phyloP scores from a whole-genome alignment of 2,113 vertebrate species.

The Scomber scombrus region DNA sequence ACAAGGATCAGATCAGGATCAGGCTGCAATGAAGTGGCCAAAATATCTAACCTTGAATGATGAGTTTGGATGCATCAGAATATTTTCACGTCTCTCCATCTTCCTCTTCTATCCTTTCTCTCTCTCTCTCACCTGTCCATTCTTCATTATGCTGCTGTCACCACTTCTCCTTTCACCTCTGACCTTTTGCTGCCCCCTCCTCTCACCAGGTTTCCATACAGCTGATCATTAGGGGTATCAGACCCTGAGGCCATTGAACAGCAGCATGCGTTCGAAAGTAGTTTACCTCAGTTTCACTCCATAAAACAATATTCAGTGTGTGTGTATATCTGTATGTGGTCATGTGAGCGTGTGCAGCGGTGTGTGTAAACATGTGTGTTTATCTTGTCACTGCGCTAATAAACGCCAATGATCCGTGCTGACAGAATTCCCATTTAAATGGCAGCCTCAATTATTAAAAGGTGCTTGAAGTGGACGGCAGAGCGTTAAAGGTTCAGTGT shows the following conservation, averaged over 20 bases:
- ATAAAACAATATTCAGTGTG: not conserved
- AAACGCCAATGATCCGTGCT: constrained; percentile 25
- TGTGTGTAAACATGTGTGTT: not conserved
- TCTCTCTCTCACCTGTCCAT: too few relatives aligned
- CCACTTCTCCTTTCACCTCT: not conserved
- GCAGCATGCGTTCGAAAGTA: not conserved
- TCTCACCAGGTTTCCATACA: not conserved
- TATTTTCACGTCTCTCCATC: too few relatives aligned
- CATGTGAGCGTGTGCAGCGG: not conserved
- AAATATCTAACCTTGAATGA: too few relatives aligned
- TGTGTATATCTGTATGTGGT: not conserved
- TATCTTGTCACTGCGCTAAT: not conserved
- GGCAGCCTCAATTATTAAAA: constrained; percentile 27
- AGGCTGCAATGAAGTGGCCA: too few relatives aligned
- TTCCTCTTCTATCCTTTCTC: too few relatives aligned
- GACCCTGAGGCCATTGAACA: not conserved
- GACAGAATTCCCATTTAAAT: constrained; percentile 22
- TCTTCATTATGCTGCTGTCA: not conserved
- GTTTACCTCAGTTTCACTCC: constrained; percentile 3
- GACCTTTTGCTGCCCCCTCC: not conserved
- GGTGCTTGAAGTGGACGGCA: not conserved
- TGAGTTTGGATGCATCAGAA: too few relatives aligned
- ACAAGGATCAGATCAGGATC: too few relatives aligned
- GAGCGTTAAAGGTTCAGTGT: not conserved
- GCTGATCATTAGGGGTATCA: not conserved